Conservation (phyloP, 2,113 vertebrate species). For the Grammomys surdaster region DNA sequence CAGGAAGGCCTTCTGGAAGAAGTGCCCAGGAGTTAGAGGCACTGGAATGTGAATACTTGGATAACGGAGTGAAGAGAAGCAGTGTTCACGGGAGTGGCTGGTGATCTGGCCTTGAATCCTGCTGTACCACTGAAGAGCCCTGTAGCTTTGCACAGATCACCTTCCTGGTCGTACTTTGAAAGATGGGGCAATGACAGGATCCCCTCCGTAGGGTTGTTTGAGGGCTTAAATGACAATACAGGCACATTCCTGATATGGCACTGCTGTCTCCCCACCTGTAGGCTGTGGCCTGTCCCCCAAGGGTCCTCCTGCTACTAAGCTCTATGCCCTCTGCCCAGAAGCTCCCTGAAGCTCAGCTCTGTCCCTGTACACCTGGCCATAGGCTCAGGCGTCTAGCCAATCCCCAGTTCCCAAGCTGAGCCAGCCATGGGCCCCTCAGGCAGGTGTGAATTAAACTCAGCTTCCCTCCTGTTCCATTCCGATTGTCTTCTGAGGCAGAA, state of each 20-base stretch:
- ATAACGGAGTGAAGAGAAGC: not conserved
- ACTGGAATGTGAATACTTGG: not conserved
- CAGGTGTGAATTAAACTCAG: slow-evolving; percentile 44
- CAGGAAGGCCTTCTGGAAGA: not conserved
- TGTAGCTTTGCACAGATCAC: not conserved
- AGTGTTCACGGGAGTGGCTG: not conserved
- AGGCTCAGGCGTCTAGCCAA: not conserved
- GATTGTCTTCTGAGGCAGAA: not conserved
- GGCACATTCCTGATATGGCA: not conserved
- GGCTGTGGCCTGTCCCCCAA: too few species aligned
- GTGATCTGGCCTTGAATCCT: not conserved
- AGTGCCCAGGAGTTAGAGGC: not conserved
- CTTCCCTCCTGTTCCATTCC: not conserved
- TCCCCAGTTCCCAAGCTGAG: not conserved
- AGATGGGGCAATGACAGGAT: not conserved
- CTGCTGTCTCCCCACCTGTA: not conserved
- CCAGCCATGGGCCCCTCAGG: not conserved
- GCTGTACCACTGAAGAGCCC: not conserved
- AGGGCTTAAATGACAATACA: not conserved
- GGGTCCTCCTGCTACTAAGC: not conserved
- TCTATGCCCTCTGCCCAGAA: not conserved
- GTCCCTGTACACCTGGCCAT: not conserved
- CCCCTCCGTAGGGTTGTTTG: not conserved
- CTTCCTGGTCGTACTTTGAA: not conserved
- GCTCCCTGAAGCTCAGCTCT: not conserved